A percentile compares a stretch with the other conserved stretches of the same genome.
These are phyloP conservation scores for Odontesthes bonariensis DNA, from an alignment of 2,113 vertebrate species.

Conservation along the genomic window DNA sequence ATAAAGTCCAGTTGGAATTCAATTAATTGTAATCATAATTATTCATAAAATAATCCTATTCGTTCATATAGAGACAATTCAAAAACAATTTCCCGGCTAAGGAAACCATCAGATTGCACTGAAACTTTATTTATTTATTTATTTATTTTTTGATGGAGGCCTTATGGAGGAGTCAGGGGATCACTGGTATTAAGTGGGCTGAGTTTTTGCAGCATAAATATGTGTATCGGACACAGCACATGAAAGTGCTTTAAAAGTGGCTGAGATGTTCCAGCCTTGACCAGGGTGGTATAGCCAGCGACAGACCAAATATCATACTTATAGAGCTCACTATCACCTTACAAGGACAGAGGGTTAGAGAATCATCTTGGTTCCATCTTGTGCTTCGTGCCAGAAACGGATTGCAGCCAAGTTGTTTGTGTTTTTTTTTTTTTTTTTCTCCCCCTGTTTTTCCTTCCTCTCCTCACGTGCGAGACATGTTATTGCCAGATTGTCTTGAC, in stretches of 20 bases:
- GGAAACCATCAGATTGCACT: too few species aligned
- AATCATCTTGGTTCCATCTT: constrained; percentile 14
- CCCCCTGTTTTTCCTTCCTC: not conserved
- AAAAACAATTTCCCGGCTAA: too few species aligned
- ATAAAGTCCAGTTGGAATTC: too few species aligned
- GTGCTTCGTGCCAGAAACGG: constrained; percentile 29
- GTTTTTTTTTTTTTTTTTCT: not conserved
- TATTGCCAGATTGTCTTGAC: constrained; percentile 70
- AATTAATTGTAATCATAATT: too few species aligned
- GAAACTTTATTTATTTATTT: too few species aligned
- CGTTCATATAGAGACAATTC: too few species aligned
- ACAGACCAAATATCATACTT: not conserved
- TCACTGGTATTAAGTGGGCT: rapidly evolving
- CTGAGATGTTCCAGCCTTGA: not conserved
- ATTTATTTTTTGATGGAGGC: too few species aligned
- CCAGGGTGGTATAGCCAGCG: not conserved
- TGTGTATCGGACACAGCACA: not conserved
- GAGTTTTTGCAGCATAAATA: not conserved
- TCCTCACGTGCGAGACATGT: constrained; percentile 56
- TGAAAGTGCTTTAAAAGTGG: not conserved
- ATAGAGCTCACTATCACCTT: not conserved
- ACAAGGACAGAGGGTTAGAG: constrained; percentile 5
- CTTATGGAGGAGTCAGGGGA: not conserved
- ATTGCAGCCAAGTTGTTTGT: constrained; percentile 43
- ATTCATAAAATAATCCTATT: too few species aligned